These are phyloP conservation scores for Malacosoma neustria DNA, from an alignment of 2,888 invertebrate species.

Conservation along the genomic window DNA sequence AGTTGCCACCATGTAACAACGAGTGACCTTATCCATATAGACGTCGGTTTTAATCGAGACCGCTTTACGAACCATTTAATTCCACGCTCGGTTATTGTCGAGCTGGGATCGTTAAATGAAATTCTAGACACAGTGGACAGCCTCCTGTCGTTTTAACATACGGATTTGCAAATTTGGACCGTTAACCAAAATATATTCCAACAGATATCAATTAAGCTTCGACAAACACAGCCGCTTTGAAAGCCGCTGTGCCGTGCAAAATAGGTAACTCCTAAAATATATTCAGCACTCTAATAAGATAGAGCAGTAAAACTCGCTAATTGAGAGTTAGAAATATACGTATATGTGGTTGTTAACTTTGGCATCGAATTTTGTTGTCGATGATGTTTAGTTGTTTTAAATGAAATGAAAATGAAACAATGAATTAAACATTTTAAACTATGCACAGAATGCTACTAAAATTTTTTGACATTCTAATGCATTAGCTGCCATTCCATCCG, in stretches of 20 bases:
- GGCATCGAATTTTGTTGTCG: too few species aligned
- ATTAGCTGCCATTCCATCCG: too few species aligned
- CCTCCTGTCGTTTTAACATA: slow-evolving; percentile 24
- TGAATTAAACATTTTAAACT: too few species aligned
- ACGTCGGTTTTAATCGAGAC: slow-evolving; percentile 66
- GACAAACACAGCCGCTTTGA: slow-evolving; percentile 7
- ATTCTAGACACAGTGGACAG: slow-evolving; percentile 41
- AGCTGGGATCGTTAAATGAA: slow-evolving; percentile 61
- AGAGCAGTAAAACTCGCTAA: background rate
- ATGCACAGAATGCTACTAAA: too few species aligned
- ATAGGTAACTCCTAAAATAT: background rate
- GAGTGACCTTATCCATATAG: slow-evolving; percentile 55
- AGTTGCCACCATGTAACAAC: slow-evolving; percentile 57
- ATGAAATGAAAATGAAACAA: too few species aligned
- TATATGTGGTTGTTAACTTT: too few species aligned
- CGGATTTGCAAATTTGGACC: slow-evolving; percentile 27
- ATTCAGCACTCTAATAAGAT: background rate
- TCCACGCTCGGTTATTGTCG: slow-evolving; percentile 59
- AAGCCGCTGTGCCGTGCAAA: slow-evolving; percentile 6
- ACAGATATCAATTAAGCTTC: slow-evolving; percentile 5
- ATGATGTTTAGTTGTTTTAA: too few species aligned
- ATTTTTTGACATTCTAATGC: too few species aligned
- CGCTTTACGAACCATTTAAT: slow-evolving; percentile 64
- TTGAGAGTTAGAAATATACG: background rate
- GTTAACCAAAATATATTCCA: slow-evolving; percentile 12